Evolutionary conservation across 2,888 invertebrate species (phyloP), one percentile per base, ranked within the genome.

Genomic region (Merodon equestris): DNA sequence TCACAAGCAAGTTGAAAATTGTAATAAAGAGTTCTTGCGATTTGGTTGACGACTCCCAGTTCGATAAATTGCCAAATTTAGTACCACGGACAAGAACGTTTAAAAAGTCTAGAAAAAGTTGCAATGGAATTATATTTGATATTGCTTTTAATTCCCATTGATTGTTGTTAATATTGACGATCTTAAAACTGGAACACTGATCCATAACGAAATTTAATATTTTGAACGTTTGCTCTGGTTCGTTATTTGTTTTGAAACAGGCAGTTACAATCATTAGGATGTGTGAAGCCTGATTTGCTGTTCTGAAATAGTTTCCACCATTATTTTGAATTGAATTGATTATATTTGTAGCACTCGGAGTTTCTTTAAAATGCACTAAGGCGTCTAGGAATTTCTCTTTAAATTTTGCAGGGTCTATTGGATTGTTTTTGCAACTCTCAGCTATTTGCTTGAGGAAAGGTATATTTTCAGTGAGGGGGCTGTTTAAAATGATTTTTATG

Each of bases 91-190:
- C 90, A 0, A 93, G 86, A 56, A 88, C 90, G 1, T 86, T 84
- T 54, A 93, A 86, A 71, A 92, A 91, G 81, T 91, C 90, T 42
- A 91, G 89, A 83, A 92, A 90, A 0, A 91, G 88, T 85, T 91
- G 90, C 82, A 93, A 88, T 0, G 92, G 89, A 79, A 93, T 90
- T 79, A 88, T 89, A 50, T 91, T 88, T 40, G 87, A 86, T 45
- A 86, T 88, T 85, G 81, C 76, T 85, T 86, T 34, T 90, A 64
- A 88, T 87, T 82, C 89, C 89, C 67, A 82, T 17, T 79, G 57
- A 40, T 82, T 58, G 1, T 48, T 67, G 0, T 56, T 36, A 5
- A 82, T 51, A 27, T n/a, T 75, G 57, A 18, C 75, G 1, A 87
- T 83, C 0, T 81, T 61, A 17, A 86, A 85, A 1, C 82, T 79